Conservation (phyloP, 2,113 vertebrate species). For the Ctenodactylus gundi region DNA sequence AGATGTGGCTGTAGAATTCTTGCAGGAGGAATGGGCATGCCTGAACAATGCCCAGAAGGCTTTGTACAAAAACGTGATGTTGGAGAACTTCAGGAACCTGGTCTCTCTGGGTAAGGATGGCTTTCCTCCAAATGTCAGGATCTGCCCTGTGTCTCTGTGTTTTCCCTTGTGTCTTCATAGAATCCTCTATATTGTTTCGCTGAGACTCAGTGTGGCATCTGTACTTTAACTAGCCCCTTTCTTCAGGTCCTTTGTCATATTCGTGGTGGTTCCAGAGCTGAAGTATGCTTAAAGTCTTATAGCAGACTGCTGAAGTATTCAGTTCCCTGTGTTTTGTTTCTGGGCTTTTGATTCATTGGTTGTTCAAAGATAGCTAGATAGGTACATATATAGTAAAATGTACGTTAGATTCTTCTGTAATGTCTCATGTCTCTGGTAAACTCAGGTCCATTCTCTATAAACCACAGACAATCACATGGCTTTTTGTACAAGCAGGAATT, state of each 20-base stretch:
- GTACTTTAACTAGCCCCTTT: not conserved
- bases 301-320: too few species aligned
- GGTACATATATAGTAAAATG: not conserved
- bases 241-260: not conserved
- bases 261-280: not conserved
- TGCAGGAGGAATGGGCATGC: conserved; percentile 15
- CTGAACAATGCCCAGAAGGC: not conserved
- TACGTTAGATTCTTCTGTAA: not conserved
- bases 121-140: not conserved
- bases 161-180: not conserved
- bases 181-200: not conserved
- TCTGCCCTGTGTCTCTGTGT: not conserved
- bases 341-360: not conserved
- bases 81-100: conserved; percentile 54
- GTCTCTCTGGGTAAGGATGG: conserved; percentile 22
- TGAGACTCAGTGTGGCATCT: not conserved
- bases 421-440: not conserved
- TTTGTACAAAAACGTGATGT: conserved; percentile 28
- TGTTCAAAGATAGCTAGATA: not conserved
- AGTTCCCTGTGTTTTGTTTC: not conserved
- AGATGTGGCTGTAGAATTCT: not conserved
- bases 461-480: not conserved
- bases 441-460: not conserved
- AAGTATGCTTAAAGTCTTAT: not conserved
- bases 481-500: not conserved